These are phyloP conservation scores for Volucella zonaria DNA, from an alignment of 2,888 invertebrate genomes.

Conservation along the genomic window DNA sequence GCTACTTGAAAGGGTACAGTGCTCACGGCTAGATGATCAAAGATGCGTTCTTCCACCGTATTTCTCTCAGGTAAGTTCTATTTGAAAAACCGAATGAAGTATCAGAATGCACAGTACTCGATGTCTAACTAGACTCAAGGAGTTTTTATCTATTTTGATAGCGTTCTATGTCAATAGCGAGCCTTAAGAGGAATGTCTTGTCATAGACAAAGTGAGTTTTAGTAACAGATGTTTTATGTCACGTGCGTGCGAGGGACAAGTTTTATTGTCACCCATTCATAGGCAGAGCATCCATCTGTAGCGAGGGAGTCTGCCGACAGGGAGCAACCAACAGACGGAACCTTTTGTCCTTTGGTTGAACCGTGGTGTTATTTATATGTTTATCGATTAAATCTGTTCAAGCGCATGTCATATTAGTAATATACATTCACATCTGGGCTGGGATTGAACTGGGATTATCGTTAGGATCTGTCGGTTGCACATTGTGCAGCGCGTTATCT, in stretches of 20 bases:
- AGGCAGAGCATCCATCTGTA: not conserved
- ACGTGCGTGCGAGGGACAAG: constrained; percentile 49
- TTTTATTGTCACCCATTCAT: constrained; percentile 28
- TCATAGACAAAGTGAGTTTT: constrained; percentile 30
- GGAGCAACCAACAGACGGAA: constrained; percentile 34
- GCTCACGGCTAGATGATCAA: constrained; percentile 97
- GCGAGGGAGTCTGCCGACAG: not conserved
- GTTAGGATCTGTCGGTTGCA: constrained; percentile 26
- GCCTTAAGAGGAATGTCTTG: constrained; percentile 59
- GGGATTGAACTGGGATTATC: constrained; percentile 9
- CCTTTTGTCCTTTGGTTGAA: constrained; percentile 49
- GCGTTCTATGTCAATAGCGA: constrained; percentile 1
- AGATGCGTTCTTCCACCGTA: constrained; percentile 96
- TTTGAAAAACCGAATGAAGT: not conserved
- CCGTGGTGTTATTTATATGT: constrained; percentile 60
- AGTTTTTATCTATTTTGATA: constrained; percentile 22
- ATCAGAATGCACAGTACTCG: too few relatives aligned
- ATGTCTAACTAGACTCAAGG: too few relatives aligned
- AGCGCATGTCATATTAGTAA: constrained; percentile 51
- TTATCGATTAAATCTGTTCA: constrained; percentile 24
- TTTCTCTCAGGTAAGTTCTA: constrained; percentile 90
- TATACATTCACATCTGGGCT: not conserved
- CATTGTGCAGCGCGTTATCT: not conserved
- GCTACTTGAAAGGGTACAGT: constrained; percentile 95
- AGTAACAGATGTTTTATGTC: constrained; percentile 57